Percentiles rank a stretch among this genome's conserved stretches.
Evolutionary conservation across 2,888 invertebrate genomes (phyloP).

Genomic region (Hylaea fasciaria): DNA sequence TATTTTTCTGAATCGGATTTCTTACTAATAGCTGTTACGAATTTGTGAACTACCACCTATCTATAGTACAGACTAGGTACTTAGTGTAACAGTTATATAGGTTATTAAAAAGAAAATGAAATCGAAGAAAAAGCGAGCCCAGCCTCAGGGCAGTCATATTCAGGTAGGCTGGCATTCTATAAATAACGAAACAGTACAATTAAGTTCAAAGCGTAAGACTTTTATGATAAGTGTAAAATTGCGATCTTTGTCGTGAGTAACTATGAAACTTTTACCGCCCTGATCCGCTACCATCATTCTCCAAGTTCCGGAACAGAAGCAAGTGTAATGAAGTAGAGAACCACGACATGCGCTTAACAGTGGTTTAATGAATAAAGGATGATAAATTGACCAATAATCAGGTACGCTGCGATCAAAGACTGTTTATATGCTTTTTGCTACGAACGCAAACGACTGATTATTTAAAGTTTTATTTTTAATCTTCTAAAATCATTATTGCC

Average conservation of each 20-base stretch:
- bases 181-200: constrained; percentile 8
- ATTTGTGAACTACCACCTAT: no score
- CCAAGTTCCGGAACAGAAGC: not conserved
- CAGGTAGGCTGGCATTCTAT: not conserved
- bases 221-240: constrained; percentile 24
- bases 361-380: constrained; percentile 16
- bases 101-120: not conserved
- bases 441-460: no score
- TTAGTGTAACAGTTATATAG: no score
- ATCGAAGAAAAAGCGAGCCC: not conserved
- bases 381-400: constrained; percentile 17
- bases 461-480: no score
- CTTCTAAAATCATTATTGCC: no score
- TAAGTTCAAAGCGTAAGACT: constrained; percentile 1
- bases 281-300: constrained; percentile 20
- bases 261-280: constrained; percentile 11
- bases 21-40: no score
- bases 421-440: not conserved
- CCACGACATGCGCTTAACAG: constrained; percentile 8
- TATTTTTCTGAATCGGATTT: no score
- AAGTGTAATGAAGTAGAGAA: constrained; percentile 3
- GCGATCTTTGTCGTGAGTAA: constrained; percentile 7
- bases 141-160: no score
- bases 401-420: not conserved
- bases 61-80: no score